A percentile compares a stretch with the other conserved stretches of the same genome.
Conservation (phyloP, 2,888 invertebrate genomes). For the Temnothorax ravouxi region DNA sequence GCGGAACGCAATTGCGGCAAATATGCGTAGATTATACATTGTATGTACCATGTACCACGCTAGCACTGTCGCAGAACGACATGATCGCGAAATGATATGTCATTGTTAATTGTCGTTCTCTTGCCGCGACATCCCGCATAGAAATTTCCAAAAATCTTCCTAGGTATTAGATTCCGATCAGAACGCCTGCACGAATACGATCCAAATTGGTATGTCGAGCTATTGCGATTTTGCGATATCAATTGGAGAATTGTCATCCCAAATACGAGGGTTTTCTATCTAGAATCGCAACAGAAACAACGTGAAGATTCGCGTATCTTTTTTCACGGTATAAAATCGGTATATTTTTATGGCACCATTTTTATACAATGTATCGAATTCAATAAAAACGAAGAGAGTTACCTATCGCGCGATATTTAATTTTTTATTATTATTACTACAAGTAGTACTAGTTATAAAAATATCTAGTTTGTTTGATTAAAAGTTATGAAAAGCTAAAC, state of each 20-base stretch:
- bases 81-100: neutral
- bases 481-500: neutral
- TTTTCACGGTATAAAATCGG: neutral
- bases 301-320: neutral
- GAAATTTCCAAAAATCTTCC: neutral
- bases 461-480: neutral
- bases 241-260: neutral
- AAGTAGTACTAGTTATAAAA: neutral
- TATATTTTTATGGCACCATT: neutral
- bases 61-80: slow-evolving; percentile 33
- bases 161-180: neutral
- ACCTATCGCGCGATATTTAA: neutral
- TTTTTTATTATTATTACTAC: neutral
- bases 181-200: neutral
- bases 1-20: slow-evolving; percentile 58
- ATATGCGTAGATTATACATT: slow-evolving; percentile 59
- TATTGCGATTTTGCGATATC: neutral
- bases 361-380: neutral
- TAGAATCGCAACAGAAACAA: neutral
- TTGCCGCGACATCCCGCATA: slow-evolving; percentile 12
- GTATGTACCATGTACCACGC: neutral
- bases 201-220: neutral
- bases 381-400: neutral
- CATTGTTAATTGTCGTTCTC: slow-evolving; percentile 21
- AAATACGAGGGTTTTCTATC: neutral